Base-by-base conservation (phyloP, 2,113 vertebrate genomes). In the Pristiophorus japonicus region DNA sequence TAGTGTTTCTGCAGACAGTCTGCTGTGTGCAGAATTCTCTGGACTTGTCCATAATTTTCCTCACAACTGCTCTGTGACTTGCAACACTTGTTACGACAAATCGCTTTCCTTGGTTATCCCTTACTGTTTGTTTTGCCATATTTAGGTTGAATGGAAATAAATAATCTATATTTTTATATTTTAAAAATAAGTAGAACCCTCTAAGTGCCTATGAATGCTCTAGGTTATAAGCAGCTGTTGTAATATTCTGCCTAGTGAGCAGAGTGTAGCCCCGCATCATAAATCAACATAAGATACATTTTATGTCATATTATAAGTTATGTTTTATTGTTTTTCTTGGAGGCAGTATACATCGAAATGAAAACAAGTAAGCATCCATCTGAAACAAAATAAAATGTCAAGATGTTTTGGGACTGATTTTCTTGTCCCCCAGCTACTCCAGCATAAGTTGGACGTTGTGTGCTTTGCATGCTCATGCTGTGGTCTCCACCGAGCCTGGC, bases 331-430 rank as follows among this genome's bases (percentile, higher is more conserved):
- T 62, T 62, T 38, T 92, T 92, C 59, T 38, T 92, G 59, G 18
- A 63, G 16, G 88, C 7, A 63, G 88, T 59, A 92, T 63, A 34
- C 51, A 63, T 38, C 34, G 59, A 88, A 22, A 88, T 88, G 30
- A 59, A 88, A 88, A 59, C 51, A 38, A 10, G 88, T 34, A n/a
- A n/a, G 14, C 55, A 20, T 92, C 88, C n/a, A 59, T n/a, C 30
- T 42, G 30, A 92, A 92, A 63, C 88, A 92, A 92, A 92, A 5
- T 62, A 62, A 90, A 90, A n/a, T 59, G 12, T 62, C 87, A 90
- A n/a, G n/a, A 59, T 27, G 59, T n/a, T 90, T 90, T 90, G 14
- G 55, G 30, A 55, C 30, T 12, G 27, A n/a, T 90, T n/a, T 90
- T 62, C 55, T 62, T 92, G 59, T 38, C 88, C 38, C 3, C 16